A percentile compares a stretch with the other conserved stretches of the same genome.
phyloP scores from a whole-genome alignment of 2,888 invertebrate species.

The Ceriagrion tenellum region DNA sequence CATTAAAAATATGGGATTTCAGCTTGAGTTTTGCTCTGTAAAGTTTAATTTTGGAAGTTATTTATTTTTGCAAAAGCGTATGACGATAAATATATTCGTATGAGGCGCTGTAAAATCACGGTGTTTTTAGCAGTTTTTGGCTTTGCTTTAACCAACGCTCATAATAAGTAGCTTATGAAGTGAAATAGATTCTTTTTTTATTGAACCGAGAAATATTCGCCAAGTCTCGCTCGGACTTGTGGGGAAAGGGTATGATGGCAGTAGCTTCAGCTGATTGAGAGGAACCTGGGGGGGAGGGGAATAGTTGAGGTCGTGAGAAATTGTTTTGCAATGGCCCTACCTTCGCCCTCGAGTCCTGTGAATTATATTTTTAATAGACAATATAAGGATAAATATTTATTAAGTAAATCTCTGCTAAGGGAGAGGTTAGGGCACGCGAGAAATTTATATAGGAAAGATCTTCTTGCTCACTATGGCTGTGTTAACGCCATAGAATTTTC shows the following conservation, averaged over 20 bases:
- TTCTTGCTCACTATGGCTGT: constrained; percentile 95
- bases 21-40: not conserved
- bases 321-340: constrained; percentile 77
- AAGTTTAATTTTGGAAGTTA: not conserved
- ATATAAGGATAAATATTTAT: constrained; percentile 81
- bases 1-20: not conserved
- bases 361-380: constrained; percentile 83
- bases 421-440: constrained; percentile 84
- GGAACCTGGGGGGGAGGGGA: constrained; percentile 66
- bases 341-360: constrained; percentile 81
- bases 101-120: not conserved
- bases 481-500: constrained; percentile 98
- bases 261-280: constrained; percentile 67
- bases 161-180: not conserved
- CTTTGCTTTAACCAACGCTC: not conserved
- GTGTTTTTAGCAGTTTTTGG: not conserved
- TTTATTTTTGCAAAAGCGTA: constrained; percentile 40
- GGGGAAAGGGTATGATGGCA: constrained; percentile 67
- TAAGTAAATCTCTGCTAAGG: constrained; percentile 82
- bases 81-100: not conserved
- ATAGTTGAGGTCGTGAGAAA: constrained; percentile 60
- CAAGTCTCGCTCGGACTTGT: constrained; percentile 63
- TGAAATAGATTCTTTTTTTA: not conserved
- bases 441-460: constrained; percentile 90
- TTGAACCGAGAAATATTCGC: constrained; percentile 3